Evolutionary conservation across 2,888 invertebrate genomes (phyloP).

Genomic region (Nephrocerus scutellatus): DNA sequence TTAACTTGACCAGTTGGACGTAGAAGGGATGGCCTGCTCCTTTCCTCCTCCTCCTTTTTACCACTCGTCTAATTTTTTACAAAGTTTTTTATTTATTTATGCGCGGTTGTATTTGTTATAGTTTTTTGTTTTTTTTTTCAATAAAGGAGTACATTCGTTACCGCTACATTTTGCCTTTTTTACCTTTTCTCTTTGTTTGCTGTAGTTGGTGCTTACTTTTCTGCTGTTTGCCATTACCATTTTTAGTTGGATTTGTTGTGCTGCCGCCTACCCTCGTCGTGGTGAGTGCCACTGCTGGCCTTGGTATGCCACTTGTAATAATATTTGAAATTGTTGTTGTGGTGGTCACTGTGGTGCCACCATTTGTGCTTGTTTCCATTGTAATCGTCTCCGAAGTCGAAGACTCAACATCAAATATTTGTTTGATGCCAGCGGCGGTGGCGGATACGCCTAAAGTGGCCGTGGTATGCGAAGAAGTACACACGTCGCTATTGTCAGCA

Average conservation of each 20-base stretch:
- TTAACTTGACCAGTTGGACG: too few species aligned
- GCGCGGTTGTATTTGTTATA: too few species aligned
- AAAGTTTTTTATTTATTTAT: too few species aligned
- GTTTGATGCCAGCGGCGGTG: conserved; percentile 31
- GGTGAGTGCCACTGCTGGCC: conserved; percentile 21
- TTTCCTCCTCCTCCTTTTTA: too few species aligned
- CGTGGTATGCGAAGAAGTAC: not conserved
- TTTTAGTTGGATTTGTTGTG: too few species aligned
- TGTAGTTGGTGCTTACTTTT: too few species aligned
- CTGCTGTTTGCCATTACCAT: conserved; percentile 8
- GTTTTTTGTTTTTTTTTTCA: too few species aligned
- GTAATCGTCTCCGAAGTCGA: conserved; percentile 36
- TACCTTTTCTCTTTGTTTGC: too few species aligned
- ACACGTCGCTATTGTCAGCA: not conserved
- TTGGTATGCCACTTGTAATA: conserved; percentile 42
- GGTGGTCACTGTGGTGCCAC: conserved; percentile 35
- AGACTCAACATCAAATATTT: conserved; percentile 35
- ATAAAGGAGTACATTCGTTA: too few species aligned
- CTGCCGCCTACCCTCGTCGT: conserved; percentile 7
- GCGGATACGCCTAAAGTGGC: not conserved
- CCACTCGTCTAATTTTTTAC: too few species aligned
- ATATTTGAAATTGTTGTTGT: conserved; percentile 43
- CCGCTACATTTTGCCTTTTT: too few species aligned
- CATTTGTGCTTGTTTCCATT: conserved; percentile 37
- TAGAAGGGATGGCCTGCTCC: too few species aligned